Evolutionary conservation across 2,888 invertebrate genomes (phyloP), one percentile per base, ranked within the genome.

Genomic region (Linnaemya vulpina): DNA sequence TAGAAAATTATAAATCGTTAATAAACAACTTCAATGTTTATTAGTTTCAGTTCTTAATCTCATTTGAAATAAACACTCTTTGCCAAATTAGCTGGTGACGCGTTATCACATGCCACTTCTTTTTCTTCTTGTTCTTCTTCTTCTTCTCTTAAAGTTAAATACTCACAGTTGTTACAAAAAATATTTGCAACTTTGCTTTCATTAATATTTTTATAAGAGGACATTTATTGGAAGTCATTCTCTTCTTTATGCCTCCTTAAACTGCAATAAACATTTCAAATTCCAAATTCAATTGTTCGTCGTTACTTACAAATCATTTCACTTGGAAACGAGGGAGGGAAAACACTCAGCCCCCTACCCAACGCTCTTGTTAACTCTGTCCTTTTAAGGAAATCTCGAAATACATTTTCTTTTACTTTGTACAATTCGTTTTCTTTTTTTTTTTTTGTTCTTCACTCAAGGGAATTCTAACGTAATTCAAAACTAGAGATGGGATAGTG

Each of bases 241-340:
- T 22, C n/a, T 65, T 10, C 63, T 35, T 53, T 38, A 67, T 35
- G 20, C 22, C 43, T 46, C 20, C 22, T 67, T 35, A 49, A 49
- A 68, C 35, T 46, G 38, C 46, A 58, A 73, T 62, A 51, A 43
- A 67, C 58, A 80, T 80, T 73, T 74, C n/a, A 38, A 60, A 53
- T 68, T 80, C 43, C 43, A 62, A 82, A 82, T 76, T 77, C 60
- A 71, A 82, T 83, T 83, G 83, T 63, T 79, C 70, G 51, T 35
- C 22, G 22, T 62, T 75, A 53, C 49, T 83, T 55, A 80, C 76
- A 80, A 84, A 77, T 84, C 67, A 84, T 76, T 84, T 35, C 67
- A 84, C 49, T 73, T 80, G 13, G 20, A 51, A 38, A 22, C 3
- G 30, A 40, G 22, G 10, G 13, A 11, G 17, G 22, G 30, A 22